Percentiles rank a stretch among this genome's conserved stretches.
Evolutionary conservation across 2,113 vertebrate genomes (phyloP).

Genomic region (Pavo muticus): DNA sequence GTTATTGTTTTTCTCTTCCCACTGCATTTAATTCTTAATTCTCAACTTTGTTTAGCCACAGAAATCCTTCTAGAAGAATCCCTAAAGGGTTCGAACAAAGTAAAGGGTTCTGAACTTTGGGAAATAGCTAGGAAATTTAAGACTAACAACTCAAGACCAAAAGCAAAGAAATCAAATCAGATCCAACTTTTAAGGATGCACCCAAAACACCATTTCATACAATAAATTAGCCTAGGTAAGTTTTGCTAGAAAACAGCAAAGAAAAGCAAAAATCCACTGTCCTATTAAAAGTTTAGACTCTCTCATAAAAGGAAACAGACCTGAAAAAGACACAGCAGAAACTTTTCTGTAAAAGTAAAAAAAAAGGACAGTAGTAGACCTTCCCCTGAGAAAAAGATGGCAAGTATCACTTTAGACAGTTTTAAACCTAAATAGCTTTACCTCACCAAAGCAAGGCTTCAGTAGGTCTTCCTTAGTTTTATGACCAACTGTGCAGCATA

Average conservation of each 20-base stretch:
- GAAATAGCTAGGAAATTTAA: background rate
- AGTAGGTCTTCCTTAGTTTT: background rate
- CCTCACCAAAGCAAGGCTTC: background rate
- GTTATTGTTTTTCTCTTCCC: background rate
- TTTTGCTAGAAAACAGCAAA: background rate
- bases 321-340: background rate
- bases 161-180: background rate
- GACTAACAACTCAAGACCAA: background rate
- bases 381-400: background rate
- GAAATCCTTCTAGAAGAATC: background rate
- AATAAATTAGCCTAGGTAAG: background rate
- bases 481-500: background rate
- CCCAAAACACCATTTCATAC: background rate
- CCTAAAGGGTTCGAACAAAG: background rate
- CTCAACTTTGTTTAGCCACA: slow-evolving; percentile 9
- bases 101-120: background rate
- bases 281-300: background rate
- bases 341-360: too few species aligned
- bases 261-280: background rate
- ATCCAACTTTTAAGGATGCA: background rate
- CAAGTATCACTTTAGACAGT: background rate
- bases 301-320: background rate
- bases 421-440: background rate
- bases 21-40: slow-evolving; percentile 1
- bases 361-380: background rate